Conservation (phyloP, 2,797 vertebrate genomes). For the Fundulus diaphanus region DNA sequence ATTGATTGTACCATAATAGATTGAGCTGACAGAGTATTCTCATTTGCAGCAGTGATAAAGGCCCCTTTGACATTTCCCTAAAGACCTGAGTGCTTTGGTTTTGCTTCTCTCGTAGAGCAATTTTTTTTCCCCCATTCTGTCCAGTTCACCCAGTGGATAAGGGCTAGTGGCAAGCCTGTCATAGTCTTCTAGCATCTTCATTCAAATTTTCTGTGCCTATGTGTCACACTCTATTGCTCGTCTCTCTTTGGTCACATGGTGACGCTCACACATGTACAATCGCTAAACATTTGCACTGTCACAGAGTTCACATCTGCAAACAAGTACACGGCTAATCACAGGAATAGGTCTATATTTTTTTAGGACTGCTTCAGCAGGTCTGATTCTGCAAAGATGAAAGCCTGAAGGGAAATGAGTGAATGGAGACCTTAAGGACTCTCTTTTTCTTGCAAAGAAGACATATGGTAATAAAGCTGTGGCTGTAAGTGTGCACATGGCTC, state of each 20-base stretch:
- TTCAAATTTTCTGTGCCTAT: conserved; percentile 55
- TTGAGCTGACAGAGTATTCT: conserved; percentile 56
- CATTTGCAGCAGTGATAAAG: conserved; percentile 54
- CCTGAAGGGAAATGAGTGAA: conserved; percentile 49
- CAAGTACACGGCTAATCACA: conserved; percentile 24
- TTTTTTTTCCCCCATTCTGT: conserved; percentile 48
- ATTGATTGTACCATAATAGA: conserved; percentile 39
- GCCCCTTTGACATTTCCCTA: conserved; percentile 63
- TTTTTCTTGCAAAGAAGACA: conserved; percentile 37
- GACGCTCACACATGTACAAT: background rate
- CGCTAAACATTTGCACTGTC: conserved; percentile 19
- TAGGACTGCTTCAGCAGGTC: conserved; percentile 38
- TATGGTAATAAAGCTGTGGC: conserved; percentile 30
- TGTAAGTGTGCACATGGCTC: conserved; percentile 6
- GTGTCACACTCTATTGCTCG: conserved; percentile 36
- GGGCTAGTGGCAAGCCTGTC: conserved; percentile 42
- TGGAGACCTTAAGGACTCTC: conserved; percentile 37
- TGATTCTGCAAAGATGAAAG: conserved; percentile 61
- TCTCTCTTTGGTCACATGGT: conserved; percentile 33
- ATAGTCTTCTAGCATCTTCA: conserved; percentile 68
- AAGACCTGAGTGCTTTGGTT: conserved; percentile 57
- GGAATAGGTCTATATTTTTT: conserved; percentile 58
- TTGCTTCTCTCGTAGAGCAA: conserved; percentile 49
- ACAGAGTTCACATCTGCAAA: background rate
- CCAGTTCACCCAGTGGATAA: conserved; percentile 54